Conservation (phyloP, 92 coral and sea anemone genomes). For the Phenganax marumi region DNA sequence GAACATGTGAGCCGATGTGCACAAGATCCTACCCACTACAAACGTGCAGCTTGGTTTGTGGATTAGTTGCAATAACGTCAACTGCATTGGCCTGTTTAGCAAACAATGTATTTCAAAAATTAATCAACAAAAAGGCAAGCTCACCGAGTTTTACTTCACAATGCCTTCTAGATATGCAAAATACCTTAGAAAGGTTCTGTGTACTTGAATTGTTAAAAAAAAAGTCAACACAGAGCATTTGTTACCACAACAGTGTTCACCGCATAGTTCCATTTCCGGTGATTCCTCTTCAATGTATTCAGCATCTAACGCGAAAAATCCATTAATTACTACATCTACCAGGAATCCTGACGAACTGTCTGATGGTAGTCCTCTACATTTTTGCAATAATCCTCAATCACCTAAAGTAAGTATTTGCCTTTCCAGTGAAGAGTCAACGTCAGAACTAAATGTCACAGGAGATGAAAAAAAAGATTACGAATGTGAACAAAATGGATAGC, state of each 20-base stretch:
- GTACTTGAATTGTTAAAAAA: slow-evolving; percentile 49
- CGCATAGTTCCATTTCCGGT: not conserved
- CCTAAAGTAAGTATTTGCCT: not conserved
- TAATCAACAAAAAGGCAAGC: slow-evolving; percentile 23
- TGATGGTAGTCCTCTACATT: too few relatives aligned
- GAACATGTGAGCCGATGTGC: slow-evolving; percentile 31
- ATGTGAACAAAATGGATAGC: not conserved
- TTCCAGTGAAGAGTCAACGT: not conserved
- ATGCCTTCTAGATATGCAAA: slow-evolving; percentile 53
- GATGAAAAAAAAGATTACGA: not conserved
- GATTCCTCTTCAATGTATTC: too few relatives aligned
- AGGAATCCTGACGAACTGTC: too few relatives aligned
- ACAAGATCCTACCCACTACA: slow-evolving; percentile 42
- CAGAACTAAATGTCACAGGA: not conserved
- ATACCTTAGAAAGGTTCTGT: slow-evolving; percentile 51
- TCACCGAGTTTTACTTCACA: slow-evolving; percentile 31
- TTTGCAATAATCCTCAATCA: not conserved
- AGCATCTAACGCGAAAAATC: too few relatives aligned
- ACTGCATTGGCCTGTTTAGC: slow-evolving; percentile 42
- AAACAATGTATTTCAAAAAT: slow-evolving; percentile 7
- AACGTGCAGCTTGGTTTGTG: slow-evolving; percentile 42
- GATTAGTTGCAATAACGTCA: slow-evolving; percentile 33
- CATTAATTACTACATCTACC: too few relatives aligned
- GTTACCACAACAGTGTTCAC: slow-evolving; percentile 7
- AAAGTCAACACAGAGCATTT: slow-evolving; percentile 36